These are phyloP conservation scores for Idaea biselata DNA, from an alignment of 2,888 invertebrate species.

Conservation along the genomic window DNA sequence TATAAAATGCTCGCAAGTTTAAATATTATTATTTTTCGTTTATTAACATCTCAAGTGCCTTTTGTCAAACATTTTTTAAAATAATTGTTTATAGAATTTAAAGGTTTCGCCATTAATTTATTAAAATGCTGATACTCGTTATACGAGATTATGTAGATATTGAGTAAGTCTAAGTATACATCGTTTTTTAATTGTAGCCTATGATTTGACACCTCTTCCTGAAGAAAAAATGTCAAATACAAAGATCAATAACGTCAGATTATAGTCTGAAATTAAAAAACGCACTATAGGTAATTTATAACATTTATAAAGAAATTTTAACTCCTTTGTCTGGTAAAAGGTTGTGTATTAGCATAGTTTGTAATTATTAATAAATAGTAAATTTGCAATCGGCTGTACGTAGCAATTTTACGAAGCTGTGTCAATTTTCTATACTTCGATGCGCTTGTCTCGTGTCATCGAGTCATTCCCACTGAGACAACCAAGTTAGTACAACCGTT, in stretches of 20 bases:
- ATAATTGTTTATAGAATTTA: not conserved
- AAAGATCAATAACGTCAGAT: too few relatives aligned
- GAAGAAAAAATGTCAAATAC: too few relatives aligned
- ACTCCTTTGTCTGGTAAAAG: not conserved
- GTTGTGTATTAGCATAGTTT: not conserved
- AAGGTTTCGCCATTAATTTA: not conserved
- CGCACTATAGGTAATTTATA: too few relatives aligned
- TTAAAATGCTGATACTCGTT: not conserved
- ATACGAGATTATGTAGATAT: too few relatives aligned
- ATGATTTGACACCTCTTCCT: too few relatives aligned
- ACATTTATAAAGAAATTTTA: not conserved
- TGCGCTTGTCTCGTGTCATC: not conserved
- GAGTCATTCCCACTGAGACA: not conserved
- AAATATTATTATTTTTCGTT: not conserved
- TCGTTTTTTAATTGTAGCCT: too few relatives aligned
- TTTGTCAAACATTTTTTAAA: not conserved
- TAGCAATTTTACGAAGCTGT: not conserved
- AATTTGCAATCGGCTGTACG: not conserved
- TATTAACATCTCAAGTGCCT: not conserved
- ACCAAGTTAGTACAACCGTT: not conserved
- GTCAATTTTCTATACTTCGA: not conserved
- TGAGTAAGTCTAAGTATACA: not conserved
- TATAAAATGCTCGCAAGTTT: conserved; percentile 26
- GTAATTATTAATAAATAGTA: not conserved
- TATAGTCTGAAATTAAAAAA: too few relatives aligned